A percentile compares a stretch with the other conserved stretches of the same genome.
Evolutionary conservation across 2,797 vertebrate genomes (phyloP).

Genomic region (Allobates femoralis): DNA sequence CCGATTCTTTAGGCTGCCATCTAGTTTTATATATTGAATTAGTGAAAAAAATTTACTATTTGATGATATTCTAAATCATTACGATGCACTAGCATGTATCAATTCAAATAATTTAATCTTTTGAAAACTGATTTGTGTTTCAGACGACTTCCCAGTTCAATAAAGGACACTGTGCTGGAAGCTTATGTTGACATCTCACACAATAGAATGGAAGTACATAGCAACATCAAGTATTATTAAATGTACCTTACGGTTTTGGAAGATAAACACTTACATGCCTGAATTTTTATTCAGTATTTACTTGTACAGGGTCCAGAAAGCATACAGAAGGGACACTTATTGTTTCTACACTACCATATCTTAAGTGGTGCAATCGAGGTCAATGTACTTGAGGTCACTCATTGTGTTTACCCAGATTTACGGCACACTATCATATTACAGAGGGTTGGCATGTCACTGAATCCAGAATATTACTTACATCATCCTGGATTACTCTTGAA

Average conservation of each 20-base stretch:
- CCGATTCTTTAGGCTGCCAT: no score
- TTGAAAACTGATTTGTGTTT: background rate
- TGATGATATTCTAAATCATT: no score
- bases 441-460: background rate
- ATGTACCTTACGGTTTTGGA: background rate
- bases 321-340: background rate
- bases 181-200: background rate
- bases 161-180: background rate
- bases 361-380: background rate
- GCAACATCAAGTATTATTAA: background rate
- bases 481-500: background rate
- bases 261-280: background rate
- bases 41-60: no score
- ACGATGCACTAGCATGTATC: no score
- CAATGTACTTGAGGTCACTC: background rate
- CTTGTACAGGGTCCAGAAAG: background rate
- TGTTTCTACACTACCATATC: background rate
- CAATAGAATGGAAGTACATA: background rate
- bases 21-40: no score
- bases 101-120: background rate
- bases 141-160: background rate
- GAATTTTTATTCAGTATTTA: background rate
- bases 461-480: background rate
- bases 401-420: background rate
- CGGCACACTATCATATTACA: constrained; percentile 9